phyloP scores from a whole-genome alignment of 2,888 invertebrate species.

The Synanthedon vespiformis region DNA sequence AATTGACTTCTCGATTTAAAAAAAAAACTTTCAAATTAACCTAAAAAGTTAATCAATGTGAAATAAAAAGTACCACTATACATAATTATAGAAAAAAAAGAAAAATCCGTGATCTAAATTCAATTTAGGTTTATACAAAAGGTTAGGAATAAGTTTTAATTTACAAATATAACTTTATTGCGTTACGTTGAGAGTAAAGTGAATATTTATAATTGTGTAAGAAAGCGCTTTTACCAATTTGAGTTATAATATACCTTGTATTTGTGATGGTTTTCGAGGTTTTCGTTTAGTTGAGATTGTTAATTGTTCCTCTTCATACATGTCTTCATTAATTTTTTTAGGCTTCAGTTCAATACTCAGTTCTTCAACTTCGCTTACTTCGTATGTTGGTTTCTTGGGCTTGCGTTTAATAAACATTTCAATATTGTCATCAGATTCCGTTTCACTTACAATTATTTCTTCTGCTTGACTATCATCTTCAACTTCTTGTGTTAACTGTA shows the following conservation, averaged over 20 bases:
- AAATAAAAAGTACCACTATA: too few species aligned
- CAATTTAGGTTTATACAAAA: too few species aligned
- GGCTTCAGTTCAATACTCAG: conserved; percentile 70
- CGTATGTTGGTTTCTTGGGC: conserved; percentile 67
- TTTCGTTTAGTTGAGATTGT: conserved; percentile 77
- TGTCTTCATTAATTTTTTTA: conserved; percentile 42
- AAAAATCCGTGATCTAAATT: too few species aligned
- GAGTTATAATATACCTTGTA: conserved; percentile 70
- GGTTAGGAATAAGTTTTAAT: too few species aligned
- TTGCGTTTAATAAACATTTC: conserved; percentile 62
- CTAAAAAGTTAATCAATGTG: too few species aligned
- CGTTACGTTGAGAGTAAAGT: too few species aligned
- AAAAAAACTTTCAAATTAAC: too few species aligned
- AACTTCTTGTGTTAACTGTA: conserved; percentile 74
- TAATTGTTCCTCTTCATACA: conserved; percentile 75
- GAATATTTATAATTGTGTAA: not conserved
- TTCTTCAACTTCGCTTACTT: conserved; percentile 74
- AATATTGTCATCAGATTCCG: conserved; percentile 70
- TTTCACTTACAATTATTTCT: conserved; percentile 75
- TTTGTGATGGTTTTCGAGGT: conserved; percentile 72
- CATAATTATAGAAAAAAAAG: too few species aligned
- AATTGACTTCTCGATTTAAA: too few species aligned
- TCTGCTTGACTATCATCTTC: conserved; percentile 74
- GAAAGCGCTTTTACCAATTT: too few species aligned
- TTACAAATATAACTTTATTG: too few species aligned